Evolutionary conservation across 2,888 invertebrate genomes (phyloP), one percentile per base, ranked within the genome.

Genomic region (Andrena flavipes): DNA sequence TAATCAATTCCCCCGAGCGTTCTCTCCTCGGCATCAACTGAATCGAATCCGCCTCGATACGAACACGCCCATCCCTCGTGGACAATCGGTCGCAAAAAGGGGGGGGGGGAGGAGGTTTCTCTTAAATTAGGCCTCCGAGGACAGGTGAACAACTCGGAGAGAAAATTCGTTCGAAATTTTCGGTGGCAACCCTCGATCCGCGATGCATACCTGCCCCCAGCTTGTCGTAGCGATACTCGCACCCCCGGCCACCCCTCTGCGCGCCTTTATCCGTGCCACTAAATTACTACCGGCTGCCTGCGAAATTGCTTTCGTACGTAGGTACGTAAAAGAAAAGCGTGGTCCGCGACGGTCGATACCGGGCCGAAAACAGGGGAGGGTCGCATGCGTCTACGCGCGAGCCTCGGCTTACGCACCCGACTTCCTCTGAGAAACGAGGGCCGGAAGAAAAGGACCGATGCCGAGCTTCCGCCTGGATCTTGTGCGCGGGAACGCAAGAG

Each of bases 251-350:
- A 65, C 35, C 72, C 35, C 30, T 68, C 84, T 67, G 60, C 83
- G 73, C 81, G 79, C 86, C 82, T 82, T 85, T 84, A 89, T 88
- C 84, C 86, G 84, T 86, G 78, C 80, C 85, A 85, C 89, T 91
- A 90, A 91, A 92, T 92, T 90, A 91, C 90, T 88, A 89, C 88
- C 84, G 85, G 80, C 90, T 80, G 87, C 80, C 85, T 80, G 87
- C 84, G 88, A 91, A 91, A 91, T 90, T 89, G 88, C 89, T 88
- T 90, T 90, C 85, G 86, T 85, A 87, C 89, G 84, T 51, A 20
- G 16, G 16, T 6, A 7, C 42, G 16, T 87, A 89, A 91, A 90
- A 91, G 88, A 89, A 87, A 89, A 88, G 87, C 85, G 79, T 80
- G 81, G 87, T 69, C 83, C 84, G 77, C 64, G 70, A 65, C 83